Evolutionary conservation across 64 coral and sea anemone genomes (phyloP), one percentile per base, ranked within the genome.

Genomic region (Pocillopora verrucosa): DNA sequence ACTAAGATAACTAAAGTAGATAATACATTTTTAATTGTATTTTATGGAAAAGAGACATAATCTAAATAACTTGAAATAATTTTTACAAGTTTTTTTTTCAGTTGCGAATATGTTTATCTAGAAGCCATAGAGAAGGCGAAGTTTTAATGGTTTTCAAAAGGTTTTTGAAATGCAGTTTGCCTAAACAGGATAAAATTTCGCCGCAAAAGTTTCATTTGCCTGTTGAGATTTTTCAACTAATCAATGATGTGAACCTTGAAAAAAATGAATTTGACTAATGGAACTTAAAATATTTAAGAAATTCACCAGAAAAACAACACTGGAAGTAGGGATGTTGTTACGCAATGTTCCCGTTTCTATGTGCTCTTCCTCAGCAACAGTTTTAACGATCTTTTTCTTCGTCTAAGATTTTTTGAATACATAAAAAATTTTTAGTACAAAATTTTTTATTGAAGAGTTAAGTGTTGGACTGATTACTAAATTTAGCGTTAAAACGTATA

Each of bases 101-200:
- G 63, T 13, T 72, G 81, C 56, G 70, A 84, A 84, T 84, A 69
- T 84, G 60, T 84, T 61, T 61, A 34, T 80, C 34, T n/a, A 0
- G 19, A 62, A 80, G 34, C 57, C 2, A 2, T 24, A 13, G 7
- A 24, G 19, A 59, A 24, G 10, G 13, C 45, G 25, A 58, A 58
- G 76, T 22, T 78, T 59, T 78, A 17, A 11, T 5, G 4, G 1
- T 78, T 59, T 51, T 78, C 59, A 24, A 19, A 68, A 16, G 24
- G 19, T 9, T 68, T 9, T 68, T n/a, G 30, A 30, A 30, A 30
- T 30, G 0, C 30, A 30, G 30, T 30, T 30, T 30, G 30, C 41
- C 41, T 51, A 7, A 51, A 0, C 41, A 51, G 41, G 41, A 51
- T 51, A 51, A 51, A 51, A 51, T 51, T 51, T 51, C 41, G 41